Percentiles rank a stretch among this genome's conserved stretches.
Evolutionary conservation across 2,113 vertebrate species (phyloP).

Genomic region (Pantherophis guttatus): DNA sequence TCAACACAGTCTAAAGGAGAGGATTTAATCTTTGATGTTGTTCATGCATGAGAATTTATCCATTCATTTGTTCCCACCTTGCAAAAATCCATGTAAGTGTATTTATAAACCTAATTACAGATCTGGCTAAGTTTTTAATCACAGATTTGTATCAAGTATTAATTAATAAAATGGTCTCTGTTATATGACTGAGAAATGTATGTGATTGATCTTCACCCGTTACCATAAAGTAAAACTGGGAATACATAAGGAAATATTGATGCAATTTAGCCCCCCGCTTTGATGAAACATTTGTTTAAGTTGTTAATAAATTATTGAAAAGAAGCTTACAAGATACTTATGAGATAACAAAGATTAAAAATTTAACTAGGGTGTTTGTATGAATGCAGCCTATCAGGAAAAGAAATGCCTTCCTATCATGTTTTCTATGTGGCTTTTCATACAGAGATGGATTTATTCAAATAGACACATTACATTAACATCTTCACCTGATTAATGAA

Average conservation of each 20-base stretch:
- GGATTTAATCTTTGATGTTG: not conserved
- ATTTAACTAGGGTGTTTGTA: not conserved
- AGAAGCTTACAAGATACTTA: not conserved
- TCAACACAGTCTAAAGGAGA: not conserved
- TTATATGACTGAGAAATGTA: not conserved
- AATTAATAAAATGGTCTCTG: not conserved
- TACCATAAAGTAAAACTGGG: not conserved
- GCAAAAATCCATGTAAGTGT: not conserved
- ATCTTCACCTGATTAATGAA: not conserved
- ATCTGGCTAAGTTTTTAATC: not conserved
- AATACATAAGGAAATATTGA: constrained; percentile 19
- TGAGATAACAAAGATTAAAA: constrained; percentile 13
- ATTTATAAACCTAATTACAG: not conserved
- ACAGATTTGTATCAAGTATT: not conserved
- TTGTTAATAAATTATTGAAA: constrained; percentile 17
- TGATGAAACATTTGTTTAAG: constrained; percentile 22
- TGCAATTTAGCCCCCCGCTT: constrained; percentile 16
- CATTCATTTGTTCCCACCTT: not conserved
- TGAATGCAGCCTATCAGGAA: not conserved
- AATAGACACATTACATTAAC: not conserved
- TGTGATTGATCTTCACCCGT: not conserved
- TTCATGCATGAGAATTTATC: not conserved
- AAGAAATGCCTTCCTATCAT: not conserved
- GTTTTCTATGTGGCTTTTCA: not conserved
- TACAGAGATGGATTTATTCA: not conserved